phyloP scores from a whole-genome alignment of 2,888 invertebrate genomes.

The Beris chalybata region DNA sequence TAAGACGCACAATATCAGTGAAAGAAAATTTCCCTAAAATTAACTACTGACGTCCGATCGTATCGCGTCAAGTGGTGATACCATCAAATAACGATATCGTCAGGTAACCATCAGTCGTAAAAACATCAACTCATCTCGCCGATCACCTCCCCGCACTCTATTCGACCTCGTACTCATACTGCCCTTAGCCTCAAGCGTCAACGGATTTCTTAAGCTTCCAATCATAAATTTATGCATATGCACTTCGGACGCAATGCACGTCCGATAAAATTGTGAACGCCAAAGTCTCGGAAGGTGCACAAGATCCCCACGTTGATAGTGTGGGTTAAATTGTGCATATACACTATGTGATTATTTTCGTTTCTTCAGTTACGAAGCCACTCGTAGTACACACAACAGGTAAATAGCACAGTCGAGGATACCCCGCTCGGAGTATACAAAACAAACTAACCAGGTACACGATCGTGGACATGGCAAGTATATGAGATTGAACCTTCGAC shows the following conservation, averaged over 20 bases:
- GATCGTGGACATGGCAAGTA: background rate
- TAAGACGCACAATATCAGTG: background rate
- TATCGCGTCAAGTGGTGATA: slow-evolving; percentile 19
- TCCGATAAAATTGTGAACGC: background rate
- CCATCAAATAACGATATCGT: slow-evolving; percentile 9
- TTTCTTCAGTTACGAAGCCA: background rate
- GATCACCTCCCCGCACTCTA: background rate
- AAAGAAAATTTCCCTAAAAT: background rate
- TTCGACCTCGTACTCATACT: background rate
- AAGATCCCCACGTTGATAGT: background rate
- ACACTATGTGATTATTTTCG: background rate
- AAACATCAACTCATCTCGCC: background rate
- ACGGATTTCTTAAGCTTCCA: slow-evolving; percentile 5
- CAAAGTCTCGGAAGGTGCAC: too few species aligned
- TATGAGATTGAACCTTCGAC: background rate
- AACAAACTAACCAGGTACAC: background rate
- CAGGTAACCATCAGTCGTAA: slow-evolving; percentile 8
- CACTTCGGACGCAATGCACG: background rate
- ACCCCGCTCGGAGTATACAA: slow-evolving; percentile 20
- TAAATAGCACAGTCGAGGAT: slow-evolving; percentile 6
- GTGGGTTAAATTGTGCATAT: background rate
- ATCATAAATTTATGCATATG: slow-evolving; percentile 12
- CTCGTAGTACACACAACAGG: background rate
- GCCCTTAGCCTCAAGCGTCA: background rate
- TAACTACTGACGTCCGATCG: slow-evolving; percentile 8